A percentile compares a stretch with the other conserved stretches of the same genome.
Conservation (phyloP, 2,888 invertebrate genomes). For the Drosophila paramelanica region DNA sequence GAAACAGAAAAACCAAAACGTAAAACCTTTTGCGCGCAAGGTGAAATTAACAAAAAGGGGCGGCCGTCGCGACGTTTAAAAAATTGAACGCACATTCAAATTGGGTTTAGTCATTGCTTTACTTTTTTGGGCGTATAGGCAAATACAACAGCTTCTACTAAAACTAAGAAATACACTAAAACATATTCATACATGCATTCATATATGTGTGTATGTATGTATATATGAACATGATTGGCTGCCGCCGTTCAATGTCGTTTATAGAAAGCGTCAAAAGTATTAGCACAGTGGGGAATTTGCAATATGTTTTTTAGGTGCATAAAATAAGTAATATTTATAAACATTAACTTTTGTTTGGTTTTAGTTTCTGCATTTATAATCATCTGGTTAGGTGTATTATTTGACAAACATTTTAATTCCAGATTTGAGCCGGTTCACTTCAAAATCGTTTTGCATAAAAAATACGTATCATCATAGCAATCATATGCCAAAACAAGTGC, state of each 20-base stretch:
- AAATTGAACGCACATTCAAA: slow-evolving; percentile 39
- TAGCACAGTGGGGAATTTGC: neutral
- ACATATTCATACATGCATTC: neutral
- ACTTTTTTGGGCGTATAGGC: slow-evolving; percentile 25
- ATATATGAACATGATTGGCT: slow-evolving; percentile 17
- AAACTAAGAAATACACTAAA: slow-evolving; percentile 6
- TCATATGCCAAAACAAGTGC: neutral
- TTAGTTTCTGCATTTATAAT: too few relatives aligned
- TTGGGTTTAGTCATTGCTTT: slow-evolving; percentile 52
- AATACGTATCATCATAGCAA: too few relatives aligned
- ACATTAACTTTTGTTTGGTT: too few relatives aligned
- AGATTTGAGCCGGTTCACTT: too few relatives aligned
- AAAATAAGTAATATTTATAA: too few relatives aligned
- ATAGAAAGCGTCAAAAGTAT: slow-evolving; percentile 27
- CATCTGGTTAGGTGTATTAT: too few relatives aligned
- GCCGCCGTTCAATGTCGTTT: slow-evolving; percentile 42
- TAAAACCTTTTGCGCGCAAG: slow-evolving; percentile 76
- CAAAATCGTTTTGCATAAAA: too few relatives aligned
- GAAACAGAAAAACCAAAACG: slow-evolving; percentile 40
- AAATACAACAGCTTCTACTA: slow-evolving; percentile 20
- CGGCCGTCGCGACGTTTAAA: slow-evolving; percentile 2
- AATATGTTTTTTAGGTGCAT: neutral
- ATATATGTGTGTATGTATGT: neutral
- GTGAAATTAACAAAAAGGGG: slow-evolving; percentile 63
- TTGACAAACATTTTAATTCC: too few relatives aligned